A percentile compares a stretch with the other conserved stretches of the same genome.
Conservation (phyloP, 2,888 invertebrate species). For the Lepidocyrtoides sp. region DNA sequence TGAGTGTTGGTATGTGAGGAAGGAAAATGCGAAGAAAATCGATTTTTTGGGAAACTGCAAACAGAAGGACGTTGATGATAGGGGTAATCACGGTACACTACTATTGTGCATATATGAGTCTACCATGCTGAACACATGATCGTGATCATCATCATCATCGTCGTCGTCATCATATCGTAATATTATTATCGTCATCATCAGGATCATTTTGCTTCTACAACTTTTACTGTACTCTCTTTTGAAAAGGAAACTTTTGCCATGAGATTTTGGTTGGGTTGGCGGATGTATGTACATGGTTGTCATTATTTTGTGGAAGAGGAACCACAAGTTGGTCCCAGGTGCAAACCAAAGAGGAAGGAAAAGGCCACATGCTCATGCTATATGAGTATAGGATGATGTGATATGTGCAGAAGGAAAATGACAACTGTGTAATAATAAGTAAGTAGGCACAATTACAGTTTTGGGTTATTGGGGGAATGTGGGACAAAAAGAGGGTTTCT, state of each 20-base stretch:
- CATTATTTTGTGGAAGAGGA: slow-evolving; percentile 37
- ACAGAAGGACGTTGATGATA: slow-evolving; percentile 4
- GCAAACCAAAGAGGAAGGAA: slow-evolving; percentile 1
- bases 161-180: too few relatives aligned
- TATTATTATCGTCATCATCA: slow-evolving; percentile 22
- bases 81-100: slow-evolving; percentile 33
- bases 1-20: not conserved
- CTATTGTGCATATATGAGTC: not conserved
- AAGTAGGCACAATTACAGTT: not conserved
- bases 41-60: not conserved
- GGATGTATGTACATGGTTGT: not conserved
- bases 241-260: not conserved
- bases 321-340: slow-evolving; percentile 68
- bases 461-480: slow-evolving; percentile 26
- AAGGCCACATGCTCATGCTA: too few relatives aligned
- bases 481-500: slow-evolving; percentile 48
- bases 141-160: slow-evolving; percentile 38
- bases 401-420: not conserved
- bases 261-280: not conserved
- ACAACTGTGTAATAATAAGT: too few relatives aligned
- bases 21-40: slow-evolving; percentile 36
- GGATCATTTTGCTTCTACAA: not conserved
- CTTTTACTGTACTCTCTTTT: not conserved
- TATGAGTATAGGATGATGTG: too few relatives aligned
- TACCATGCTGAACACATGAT: not conserved